phyloP scores from a whole-genome alignment of 2,113 vertebrate genomes.

The Ptilorrhoa leucosticta region DNA sequence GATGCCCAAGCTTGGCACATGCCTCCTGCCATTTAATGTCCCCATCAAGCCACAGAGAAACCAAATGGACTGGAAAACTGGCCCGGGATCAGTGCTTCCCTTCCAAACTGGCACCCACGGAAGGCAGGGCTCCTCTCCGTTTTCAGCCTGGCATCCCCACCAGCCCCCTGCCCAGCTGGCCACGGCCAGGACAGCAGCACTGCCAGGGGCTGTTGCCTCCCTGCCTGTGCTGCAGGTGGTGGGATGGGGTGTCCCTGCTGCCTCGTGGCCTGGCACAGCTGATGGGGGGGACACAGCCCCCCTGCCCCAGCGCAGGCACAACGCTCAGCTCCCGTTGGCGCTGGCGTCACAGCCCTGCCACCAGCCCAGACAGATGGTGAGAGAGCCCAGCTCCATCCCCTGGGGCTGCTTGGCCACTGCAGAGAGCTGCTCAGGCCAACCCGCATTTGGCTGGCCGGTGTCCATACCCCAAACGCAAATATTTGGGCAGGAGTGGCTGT shows the following conservation, averaged over 20 bases:
- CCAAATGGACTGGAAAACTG: constrained; percentile 45
- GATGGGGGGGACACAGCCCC: neutral
- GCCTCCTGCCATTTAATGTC: neutral
- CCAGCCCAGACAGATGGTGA: neutral
- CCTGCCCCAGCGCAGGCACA: rapidly evolving
- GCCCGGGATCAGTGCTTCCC: neutral
- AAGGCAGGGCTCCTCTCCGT: neutral
- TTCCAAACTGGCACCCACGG: neutral
- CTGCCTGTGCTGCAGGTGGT: neutral
- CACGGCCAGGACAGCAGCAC: neutral
- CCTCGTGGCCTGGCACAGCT: neutral
- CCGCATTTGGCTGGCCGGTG: neutral
- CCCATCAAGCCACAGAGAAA: neutral
- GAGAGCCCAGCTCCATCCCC: neutral
- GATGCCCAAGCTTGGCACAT: neutral
- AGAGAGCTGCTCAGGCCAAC: neutral
- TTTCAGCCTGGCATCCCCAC: neutral
- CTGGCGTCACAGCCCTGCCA: neutral
- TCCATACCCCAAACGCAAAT: neutral
- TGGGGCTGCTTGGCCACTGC: neutral
- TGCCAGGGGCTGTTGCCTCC: neutral
- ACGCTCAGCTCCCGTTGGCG: neutral
- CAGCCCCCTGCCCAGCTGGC: neutral
- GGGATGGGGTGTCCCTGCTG: rapidly evolving
- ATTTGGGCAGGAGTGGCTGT: neutral